Base-by-base conservation (phyloP, 1,140 invertebrate species). In the Anagrus nilaparvatae region DNA sequence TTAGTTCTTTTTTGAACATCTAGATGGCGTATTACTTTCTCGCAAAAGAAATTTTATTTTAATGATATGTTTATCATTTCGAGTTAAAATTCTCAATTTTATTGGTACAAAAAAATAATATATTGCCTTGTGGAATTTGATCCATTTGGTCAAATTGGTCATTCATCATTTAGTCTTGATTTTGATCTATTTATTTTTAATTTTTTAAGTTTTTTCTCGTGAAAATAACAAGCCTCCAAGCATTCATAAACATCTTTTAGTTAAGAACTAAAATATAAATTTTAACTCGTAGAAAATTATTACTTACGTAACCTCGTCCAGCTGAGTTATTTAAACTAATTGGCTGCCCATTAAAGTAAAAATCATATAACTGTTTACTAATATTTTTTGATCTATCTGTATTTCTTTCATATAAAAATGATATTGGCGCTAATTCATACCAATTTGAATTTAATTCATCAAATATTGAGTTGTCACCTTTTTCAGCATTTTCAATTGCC, bases 391-490 rank as follows among this genome's bases (percentile, higher is more conserved):
- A 67, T 30, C 59, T 55, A 3, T 62, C 49, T 36, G 60, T 64
- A 18, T 60, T 55, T 18, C 52, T 51, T 47, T 73, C 73, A 39
- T 72, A 76, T 3, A 69, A 49, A 36, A 74, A 75, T 31, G 60
- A 60, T 5, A 72, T 66, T 1, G 74, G 72, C 6, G 71, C 71
- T 30, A 69, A 41, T 12, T 51, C 51, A n/a, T 66, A 60, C 44
- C 72, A 75, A 36, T 72, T 60, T 3, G 57, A 47, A 45, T 68
- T 68, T 18, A 73, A 47, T 17, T 67, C 50, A 8, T 60, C 48
- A n/a, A 61, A 42, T 20, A 65, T 44, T 1, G 61, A 59, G 10
- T 58, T 55, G 47, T 71, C 67, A 23, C 45, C 46, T 4, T 45
- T 39, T 30, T 24, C 18, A 2, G 46, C 36, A 40, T 36, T 10